Evolutionary conservation across 1,140 invertebrate species (phyloP).

Genomic region (Hyposmocoma kahamanoa): DNA sequence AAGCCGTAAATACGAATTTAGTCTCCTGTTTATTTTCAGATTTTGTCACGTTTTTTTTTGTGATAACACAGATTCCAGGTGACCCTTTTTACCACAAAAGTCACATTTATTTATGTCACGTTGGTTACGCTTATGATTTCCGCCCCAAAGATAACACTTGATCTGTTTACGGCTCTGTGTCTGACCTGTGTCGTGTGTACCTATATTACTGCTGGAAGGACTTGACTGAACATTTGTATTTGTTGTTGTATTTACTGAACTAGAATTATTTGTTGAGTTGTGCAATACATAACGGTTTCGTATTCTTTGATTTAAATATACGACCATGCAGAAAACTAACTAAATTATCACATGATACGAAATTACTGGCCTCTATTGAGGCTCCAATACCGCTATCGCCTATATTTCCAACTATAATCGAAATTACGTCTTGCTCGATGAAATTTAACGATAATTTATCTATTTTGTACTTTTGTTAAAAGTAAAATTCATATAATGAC

Average conservation of each 20-base stretch:
- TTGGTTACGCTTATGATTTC: background rate
- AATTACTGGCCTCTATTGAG: conserved; percentile 18
- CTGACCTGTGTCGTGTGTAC: background rate
- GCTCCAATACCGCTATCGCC: conserved; percentile 12
- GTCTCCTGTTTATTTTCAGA: background rate
- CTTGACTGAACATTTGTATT: background rate
- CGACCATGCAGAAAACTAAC: conserved; percentile 13
- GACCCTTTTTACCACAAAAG: background rate
- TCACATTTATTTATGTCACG: background rate
- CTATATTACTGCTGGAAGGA: background rate
- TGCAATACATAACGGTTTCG: background rate
- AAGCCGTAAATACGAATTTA: background rate
- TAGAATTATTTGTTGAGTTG: background rate
- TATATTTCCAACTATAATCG: conserved; percentile 20
- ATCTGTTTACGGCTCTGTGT: background rate
- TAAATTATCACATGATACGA: conserved; percentile 11
- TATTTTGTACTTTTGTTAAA: conserved; percentile 6
- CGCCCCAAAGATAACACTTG: background rate
- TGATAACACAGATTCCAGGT: background rate
- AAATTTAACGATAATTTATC: conserved; percentile 11
- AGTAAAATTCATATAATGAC: conserved; percentile 16
- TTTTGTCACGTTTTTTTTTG: background rate
- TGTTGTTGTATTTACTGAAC: background rate
- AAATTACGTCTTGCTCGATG: conserved; percentile 15
- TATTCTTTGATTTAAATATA: conserved; percentile 5